A percentile compares a stretch with the other conserved stretches of the same genome.
These are phyloP conservation scores for Myanophis thanlyinensis DNA, from an alignment of 2,113 vertebrate species.

Conservation along the genomic window DNA sequence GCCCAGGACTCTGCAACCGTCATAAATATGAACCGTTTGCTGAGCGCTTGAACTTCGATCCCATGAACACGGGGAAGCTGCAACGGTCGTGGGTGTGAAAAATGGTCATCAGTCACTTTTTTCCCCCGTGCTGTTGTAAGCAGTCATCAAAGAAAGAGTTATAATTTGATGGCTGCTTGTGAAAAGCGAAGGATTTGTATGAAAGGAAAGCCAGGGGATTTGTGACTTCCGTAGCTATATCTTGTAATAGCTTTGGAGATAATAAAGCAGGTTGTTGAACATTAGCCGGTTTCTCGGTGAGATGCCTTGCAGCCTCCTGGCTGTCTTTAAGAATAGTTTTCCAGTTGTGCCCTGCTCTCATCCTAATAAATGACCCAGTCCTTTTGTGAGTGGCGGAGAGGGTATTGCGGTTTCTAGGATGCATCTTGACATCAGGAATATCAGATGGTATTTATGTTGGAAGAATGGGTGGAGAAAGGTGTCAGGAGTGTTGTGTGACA, in stretches of 20 bases:
- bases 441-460: not conserved
- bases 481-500: too few relatives aligned
- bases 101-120: too few relatives aligned
- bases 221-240: constrained; percentile 38
- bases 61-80: too few relatives aligned
- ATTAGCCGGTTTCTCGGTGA: constrained; percentile 33
- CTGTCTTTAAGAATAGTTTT: constrained; percentile 7
- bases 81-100: too few relatives aligned
- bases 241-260: constrained; percentile 47
- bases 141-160: too few relatives aligned
- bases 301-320: constrained; percentile 48
- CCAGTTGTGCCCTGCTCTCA: not conserved
- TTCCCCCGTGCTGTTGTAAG: too few relatives aligned
- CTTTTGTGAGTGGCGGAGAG: not conserved
- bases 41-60: too few relatives aligned
- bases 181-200: constrained; percentile 45
- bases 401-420: constrained; percentile 15
- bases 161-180: too few relatives aligned
- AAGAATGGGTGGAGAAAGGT: too few relatives aligned
- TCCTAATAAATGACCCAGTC: too few relatives aligned
- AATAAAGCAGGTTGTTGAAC: constrained; percentile 56
- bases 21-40: too few relatives aligned
- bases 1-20: too few relatives aligned
- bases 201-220: constrained; percentile 53
- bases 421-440: constrained; percentile 14